Conservation (phyloP, 2,888 invertebrate species). For the Hydrotaea diabolus region DNA sequence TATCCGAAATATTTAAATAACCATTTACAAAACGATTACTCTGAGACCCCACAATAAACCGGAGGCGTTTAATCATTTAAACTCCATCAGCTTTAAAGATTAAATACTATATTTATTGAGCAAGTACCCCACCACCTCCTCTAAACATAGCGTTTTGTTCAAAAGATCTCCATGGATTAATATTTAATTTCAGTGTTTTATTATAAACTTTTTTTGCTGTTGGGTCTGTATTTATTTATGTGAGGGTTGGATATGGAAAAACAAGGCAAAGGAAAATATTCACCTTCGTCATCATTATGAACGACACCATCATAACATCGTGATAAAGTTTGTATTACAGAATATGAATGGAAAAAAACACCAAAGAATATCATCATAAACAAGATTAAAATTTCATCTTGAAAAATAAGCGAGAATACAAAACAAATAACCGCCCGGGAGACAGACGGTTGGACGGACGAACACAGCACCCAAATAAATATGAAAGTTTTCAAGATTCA, state of each 20-base stretch:
- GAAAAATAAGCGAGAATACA: neutral
- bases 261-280: neutral
- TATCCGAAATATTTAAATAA: too few species aligned
- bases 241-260: neutral
- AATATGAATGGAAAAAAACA: neutral
- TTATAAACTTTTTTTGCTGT: neutral
- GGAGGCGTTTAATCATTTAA: too few species aligned
- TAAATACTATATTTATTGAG: too few species aligned
- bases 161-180: too few species aligned
- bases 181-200: too few species aligned
- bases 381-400: conserved; percentile 20
- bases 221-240: neutral
- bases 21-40: too few species aligned
- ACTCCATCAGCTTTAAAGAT: too few species aligned
- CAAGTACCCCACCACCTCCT: too few species aligned
- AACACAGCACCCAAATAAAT: too few species aligned
- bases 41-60: too few species aligned
- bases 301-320: too few species aligned
- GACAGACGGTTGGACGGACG: neutral
- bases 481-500: neutral
- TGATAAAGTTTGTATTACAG: neutral
- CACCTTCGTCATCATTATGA: neutral
- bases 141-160: too few species aligned
- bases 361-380: conserved; percentile 2
- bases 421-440: neutral